Conservation (phyloP, 2,888 invertebrate species). For the Campoplex nolae region DNA sequence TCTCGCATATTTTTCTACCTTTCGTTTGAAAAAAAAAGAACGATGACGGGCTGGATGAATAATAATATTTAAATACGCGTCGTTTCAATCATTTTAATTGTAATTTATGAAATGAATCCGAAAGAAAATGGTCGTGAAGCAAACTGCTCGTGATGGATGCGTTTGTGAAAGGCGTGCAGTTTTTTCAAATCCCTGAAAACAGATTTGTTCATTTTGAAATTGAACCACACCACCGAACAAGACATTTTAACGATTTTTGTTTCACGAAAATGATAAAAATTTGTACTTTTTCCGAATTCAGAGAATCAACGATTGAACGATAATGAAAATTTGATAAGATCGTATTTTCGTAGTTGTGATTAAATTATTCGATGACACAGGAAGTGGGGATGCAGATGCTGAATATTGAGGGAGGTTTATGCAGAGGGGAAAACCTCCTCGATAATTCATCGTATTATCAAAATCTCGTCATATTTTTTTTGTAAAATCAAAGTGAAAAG, state of each 20-base stretch:
- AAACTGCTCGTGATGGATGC: neutral
- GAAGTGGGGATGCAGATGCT: neutral
- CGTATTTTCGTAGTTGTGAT: neutral
- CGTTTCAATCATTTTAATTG: constrained; percentile 48
- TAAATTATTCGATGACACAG: neutral
- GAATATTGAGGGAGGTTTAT: neutral
- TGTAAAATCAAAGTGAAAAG: constrained; percentile 15
- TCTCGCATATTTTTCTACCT: constrained; percentile 40
- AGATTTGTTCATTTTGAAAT: neutral
- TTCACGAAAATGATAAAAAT: neutral
- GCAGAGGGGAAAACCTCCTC: constrained; percentile 4
- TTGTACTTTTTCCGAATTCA: neutral
- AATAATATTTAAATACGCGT: constrained; percentile 57
- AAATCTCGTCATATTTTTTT: neutral
- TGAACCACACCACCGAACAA: neutral
- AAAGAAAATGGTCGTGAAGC: neutral
- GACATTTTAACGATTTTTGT: neutral
- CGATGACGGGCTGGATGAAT: constrained; percentile 38
- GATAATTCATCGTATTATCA: constrained; percentile 30
- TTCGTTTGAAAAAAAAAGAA: constrained; percentile 37
- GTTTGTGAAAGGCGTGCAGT: neutral
- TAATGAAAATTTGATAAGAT: neutral
- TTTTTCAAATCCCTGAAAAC: neutral
- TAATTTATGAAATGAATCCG: constrained; percentile 11
- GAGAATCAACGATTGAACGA: neutral